phyloP scores from a whole-genome alignment of 2,113 vertebrate species.

The Antennarius striatus region DNA sequence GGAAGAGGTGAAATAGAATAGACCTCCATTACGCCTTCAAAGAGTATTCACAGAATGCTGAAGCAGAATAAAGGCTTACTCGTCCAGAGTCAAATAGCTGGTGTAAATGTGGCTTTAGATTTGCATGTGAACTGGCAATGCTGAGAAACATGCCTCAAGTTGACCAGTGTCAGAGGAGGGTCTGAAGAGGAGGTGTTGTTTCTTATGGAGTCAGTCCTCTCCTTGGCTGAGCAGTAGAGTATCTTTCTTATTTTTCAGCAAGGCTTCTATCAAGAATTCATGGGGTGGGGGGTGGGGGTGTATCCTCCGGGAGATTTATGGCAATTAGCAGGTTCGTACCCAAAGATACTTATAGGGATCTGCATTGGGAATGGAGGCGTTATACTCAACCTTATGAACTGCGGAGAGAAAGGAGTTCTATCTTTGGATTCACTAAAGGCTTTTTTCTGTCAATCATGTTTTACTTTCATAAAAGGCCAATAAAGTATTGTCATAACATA shows the following conservation, averaged over 20 bases:
- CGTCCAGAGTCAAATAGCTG: too few relatives aligned
- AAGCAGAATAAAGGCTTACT: too few relatives aligned
- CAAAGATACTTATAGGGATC: conserved; percentile 24
- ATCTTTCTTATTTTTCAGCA: conserved; percentile 2
- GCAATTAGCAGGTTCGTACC: conserved; percentile 42
- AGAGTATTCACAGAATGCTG: too few relatives aligned
- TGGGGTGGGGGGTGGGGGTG: not conserved
- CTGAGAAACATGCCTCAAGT: not conserved
- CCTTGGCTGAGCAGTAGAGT: conserved; percentile 3
- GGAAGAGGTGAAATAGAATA: too few relatives aligned
- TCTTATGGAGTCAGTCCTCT: conserved; percentile 9
- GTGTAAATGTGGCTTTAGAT: too few relatives aligned
- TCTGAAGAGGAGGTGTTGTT: conserved; percentile 2
- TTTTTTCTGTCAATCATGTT: conserved; percentile 8
- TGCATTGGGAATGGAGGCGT: conserved; percentile 1
- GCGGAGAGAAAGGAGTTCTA: conserved; percentile 6
- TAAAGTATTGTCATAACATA: conserved; percentile 13
- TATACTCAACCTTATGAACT: not conserved
- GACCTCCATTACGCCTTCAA: too few relatives aligned
- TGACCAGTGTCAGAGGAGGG: conserved; percentile 16
- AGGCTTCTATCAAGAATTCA: conserved; percentile 28
- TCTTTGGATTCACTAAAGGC: conserved; percentile 32
- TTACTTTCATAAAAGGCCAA: conserved; percentile 14
- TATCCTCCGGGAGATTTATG: conserved; percentile 31
- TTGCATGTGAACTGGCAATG: conserved; percentile 1